Evolutionary conservation across 2,888 invertebrate genomes (phyloP), one percentile per base, ranked within the genome.

Genomic region (Metellina segmentata): DNA sequence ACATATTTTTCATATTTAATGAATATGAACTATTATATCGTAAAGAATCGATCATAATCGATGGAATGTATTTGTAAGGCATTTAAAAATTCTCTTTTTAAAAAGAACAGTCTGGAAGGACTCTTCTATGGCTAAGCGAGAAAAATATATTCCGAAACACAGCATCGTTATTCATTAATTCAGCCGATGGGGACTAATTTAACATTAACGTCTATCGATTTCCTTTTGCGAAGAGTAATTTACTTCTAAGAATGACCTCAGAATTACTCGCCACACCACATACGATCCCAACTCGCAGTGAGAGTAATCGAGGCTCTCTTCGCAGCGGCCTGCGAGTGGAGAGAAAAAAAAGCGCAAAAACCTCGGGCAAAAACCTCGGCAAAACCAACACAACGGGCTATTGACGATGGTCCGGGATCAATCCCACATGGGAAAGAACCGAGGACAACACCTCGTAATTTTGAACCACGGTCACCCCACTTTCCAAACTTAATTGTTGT

Each of bases 181-280:
- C 7, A 48, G 51, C 8, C 71, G n/a, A 51, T 19, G 82, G 11
- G 51, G 71, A 82, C 51, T 71, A 85, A 85, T 72, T 72, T 61
- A 16, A 61, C 85, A 52, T 81, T 49, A 53, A 34, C 49, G 52
- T 16, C 48, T 53, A 85, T 85, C 75, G 85, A 85, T 85, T 83
- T 85, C 61, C 61, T 61, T 61, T 85, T 51, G 20, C 13, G 61
- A 75, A 20, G 74, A 75, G 75, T 48, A 52, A 74, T 85, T 85
- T 75, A 74, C 52, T 75, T 34, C 79, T n/a, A 85, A 20, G 75
- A 85, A 75, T 61, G 85, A 49, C n/a, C 51, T 85, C 74, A 61
- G 34, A 74, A 52, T 75, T 48, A 52, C 61, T 75, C 74, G 34
- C 9, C 11, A 61, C 16, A 34, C 34, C 34, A 34, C 49, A 16